phyloP scores from a whole-genome alignment of 2,888 invertebrate genomes.

The Salpingus planirostris region DNA sequence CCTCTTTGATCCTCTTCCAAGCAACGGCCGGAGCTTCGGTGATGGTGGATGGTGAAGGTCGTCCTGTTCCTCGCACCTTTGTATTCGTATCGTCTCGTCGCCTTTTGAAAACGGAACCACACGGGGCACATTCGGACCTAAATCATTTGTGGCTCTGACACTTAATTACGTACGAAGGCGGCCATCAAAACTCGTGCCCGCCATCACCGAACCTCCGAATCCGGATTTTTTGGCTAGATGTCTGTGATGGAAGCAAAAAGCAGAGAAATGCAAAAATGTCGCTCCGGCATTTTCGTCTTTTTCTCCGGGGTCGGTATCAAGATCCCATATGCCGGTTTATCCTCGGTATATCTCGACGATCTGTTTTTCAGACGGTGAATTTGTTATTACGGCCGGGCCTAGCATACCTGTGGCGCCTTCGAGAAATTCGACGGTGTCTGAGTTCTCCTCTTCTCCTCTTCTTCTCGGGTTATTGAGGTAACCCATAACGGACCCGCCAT shows the following conservation, averaged over 20 bases:
- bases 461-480: too few species aligned
- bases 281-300: not conserved
- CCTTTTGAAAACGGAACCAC: slow-evolving; percentile 13
- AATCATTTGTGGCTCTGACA: slow-evolving; percentile 31
- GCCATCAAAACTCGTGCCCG: too few species aligned
- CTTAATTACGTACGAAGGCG: slow-evolving; percentile 27
- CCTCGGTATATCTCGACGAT: slow-evolving; percentile 18
- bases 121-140: slow-evolving; percentile 27
- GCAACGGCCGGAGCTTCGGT: too few species aligned
- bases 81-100: too few species aligned
- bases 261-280: not conserved
- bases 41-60: too few species aligned
- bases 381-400: slow-evolving; percentile 20
- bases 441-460: not conserved
- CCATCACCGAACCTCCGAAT: too few species aligned
- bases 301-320: slow-evolving; percentile 19
- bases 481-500: too few species aligned
- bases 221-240: too few species aligned
- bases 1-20: too few species aligned
- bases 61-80: not conserved
- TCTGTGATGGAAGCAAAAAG: too few species aligned
- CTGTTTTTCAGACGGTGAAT: slow-evolving; percentile 24
- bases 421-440: too few species aligned
- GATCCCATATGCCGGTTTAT: slow-evolving; percentile 24
- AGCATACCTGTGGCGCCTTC: slow-evolving; percentile 16